Evolutionary conservation across 2,797 vertebrate genomes (phyloP), one percentile per base, ranked within the genome.

Genomic region (Scolopax bukidnonensis): DNA sequence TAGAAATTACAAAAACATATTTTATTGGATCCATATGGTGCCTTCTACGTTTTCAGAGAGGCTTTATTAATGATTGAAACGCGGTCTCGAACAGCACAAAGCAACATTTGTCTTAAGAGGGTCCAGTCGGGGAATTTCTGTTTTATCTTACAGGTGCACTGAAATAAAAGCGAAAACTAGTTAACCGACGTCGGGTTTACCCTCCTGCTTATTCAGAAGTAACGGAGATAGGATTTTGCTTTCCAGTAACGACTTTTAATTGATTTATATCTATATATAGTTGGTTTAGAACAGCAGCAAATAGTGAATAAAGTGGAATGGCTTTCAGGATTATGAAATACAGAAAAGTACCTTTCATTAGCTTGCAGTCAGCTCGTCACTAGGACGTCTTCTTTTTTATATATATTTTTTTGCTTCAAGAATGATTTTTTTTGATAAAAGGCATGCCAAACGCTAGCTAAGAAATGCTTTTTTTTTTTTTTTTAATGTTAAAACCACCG

Each of bases 1-100:
- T 98, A 98, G 98, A 98, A 98, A 98, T 98, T 98, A 98, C 97
- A 97, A 98, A 98, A 98, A 97, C 98, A 97, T 97, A 97, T 98
- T 97, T 98, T 98, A 98, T 98, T 98, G 97, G 96, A 97, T 95
- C 98, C 98, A 98, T 98, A 98, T 98, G 98, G 94, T 97, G 74
- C 96, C 96, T 94, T 97, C 96, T 97, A n/a, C 95, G 16, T 98
- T 98, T 97, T 97, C 96, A 94, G 94, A 96, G 94, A 69, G 93
- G 71, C 90, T 97, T 96, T 97, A 97, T 97, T 98, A 98, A 97
- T 97, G 97, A 98, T 97, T 87, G 95, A 97, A 98, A 97, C 85
- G 77, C 87, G 73, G 95, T 90, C 96, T 96, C 95, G 89, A 96
- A 80, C 77, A 91, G 95, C 96, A 98, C 97, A 98, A 98, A 98